These are phyloP conservation scores for Brassicogethes aeneus DNA, from an alignment of 2,888 invertebrate species.

Conservation along the genomic window DNA sequence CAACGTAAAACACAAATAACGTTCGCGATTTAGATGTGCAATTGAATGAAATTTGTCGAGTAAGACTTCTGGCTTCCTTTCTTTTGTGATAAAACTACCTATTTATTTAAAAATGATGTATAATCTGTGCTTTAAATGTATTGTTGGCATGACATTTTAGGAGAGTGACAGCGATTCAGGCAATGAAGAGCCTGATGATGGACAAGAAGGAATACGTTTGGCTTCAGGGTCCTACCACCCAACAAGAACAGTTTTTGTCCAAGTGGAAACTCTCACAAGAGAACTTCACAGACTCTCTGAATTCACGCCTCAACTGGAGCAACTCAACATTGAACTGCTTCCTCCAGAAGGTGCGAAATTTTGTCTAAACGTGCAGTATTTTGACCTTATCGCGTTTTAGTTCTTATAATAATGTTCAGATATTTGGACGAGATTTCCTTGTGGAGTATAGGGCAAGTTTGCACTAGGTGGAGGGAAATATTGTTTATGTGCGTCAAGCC, in stretches of 20 bases:
- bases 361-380: neutral
- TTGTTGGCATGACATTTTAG: no score
- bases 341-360: slow-evolving; percentile 28
- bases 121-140: no score
- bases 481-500: slow-evolving; percentile 65
- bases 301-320: slow-evolving; percentile 14
- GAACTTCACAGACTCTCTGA: slow-evolving; percentile 21
- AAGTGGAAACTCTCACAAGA: slow-evolving; percentile 19
- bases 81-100: no score
- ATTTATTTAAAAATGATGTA: no score
- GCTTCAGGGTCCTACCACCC: neutral
- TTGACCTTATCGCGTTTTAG: slow-evolving; percentile 34
- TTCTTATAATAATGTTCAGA: slow-evolving; percentile 78
- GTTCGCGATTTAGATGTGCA: no score
- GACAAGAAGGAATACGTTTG: slow-evolving; percentile 12
- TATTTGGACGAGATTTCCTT: slow-evolving; percentile 87
- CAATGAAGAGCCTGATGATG: slow-evolving; percentile 80
- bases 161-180: slow-evolving; percentile 77
- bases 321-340: slow-evolving; percentile 27
- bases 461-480: slow-evolving; percentile 74
- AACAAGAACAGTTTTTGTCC: slow-evolving; percentile 12
- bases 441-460: slow-evolving; percentile 82
- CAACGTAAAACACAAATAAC: no score
- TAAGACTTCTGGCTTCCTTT: no score
- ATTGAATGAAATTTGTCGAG: no score